Percentiles rank a stretch among this genome's conserved stretches.
These are phyloP conservation scores for Metridium senile DNA, from an alignment of 92 coral and sea anemone species.

Conservation along the genomic window DNA sequence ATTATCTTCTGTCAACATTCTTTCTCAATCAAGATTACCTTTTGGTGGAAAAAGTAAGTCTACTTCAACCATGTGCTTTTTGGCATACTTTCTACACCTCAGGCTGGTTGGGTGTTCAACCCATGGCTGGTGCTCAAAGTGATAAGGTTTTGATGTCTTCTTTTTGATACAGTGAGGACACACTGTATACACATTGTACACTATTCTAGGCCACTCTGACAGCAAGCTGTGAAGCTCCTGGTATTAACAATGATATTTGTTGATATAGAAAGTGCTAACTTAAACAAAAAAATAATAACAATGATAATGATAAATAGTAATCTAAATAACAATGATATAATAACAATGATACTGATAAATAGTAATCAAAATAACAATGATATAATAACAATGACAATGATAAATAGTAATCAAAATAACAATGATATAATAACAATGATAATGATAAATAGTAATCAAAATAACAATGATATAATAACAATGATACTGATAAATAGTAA, in stretches of 20 bases:
- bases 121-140: conserved; percentile 77
- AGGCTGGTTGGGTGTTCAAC: background rate
- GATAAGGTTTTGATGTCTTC: conserved; percentile 41
- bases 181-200: conserved; percentile 57
- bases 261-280: background rate
- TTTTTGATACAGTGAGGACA: conserved; percentile 78
- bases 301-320: too few relatives aligned
- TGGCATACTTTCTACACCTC: conserved; percentile 7
- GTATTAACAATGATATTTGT: background rate
- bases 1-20: background rate
- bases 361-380: too few relatives aligned
- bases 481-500: too few relatives aligned
- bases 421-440: too few relatives aligned
- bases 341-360: too few relatives aligned
- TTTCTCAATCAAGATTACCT: conserved; percentile 11
- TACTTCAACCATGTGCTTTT: conserved; percentile 1
- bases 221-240: conserved; percentile 81
- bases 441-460: too few relatives aligned
- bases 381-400: too few relatives aligned
- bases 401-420: too few relatives aligned
- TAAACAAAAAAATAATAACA: too few relatives aligned
- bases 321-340: too few relatives aligned
- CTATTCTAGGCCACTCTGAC: conserved; percentile 82
- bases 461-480: too few relatives aligned
- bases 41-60: conserved; percentile 26